A percentile compares a stretch with the other conserved stretches of the same genome.
phyloP scores from a whole-genome alignment of 1,140 invertebrate genomes.

The Bathynomus jamesi region DNA sequence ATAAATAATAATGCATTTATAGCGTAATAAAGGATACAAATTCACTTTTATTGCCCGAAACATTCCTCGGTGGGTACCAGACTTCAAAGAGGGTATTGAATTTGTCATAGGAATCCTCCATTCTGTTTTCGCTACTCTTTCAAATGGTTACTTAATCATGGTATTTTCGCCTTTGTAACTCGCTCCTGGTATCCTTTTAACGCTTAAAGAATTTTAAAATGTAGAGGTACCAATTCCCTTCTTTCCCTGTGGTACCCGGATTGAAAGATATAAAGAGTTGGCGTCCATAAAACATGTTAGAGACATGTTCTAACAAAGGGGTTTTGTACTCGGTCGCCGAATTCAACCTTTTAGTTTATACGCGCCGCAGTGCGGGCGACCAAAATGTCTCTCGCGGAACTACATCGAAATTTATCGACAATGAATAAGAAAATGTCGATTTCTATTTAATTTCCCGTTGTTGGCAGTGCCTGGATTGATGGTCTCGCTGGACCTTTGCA shows the following conservation, averaged over 20 bases:
- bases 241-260: neutral
- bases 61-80: too few relatives aligned
- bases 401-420: neutral
- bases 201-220: neutral
- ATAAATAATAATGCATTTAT: too few relatives aligned
- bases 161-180: neutral
- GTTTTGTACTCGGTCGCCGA: neutral
- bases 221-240: neutral
- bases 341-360: neutral
- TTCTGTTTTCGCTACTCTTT: too few relatives aligned
- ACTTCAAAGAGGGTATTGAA: too few relatives aligned
- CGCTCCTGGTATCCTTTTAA: neutral
- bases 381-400: too few relatives aligned
- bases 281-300: neutral
- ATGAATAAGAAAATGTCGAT: neutral
- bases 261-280: neutral
- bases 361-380: neutral
- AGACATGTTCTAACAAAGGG: neutral
- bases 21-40: too few relatives aligned
- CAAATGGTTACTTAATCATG: neutral
- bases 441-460: neutral
- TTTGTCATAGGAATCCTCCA: too few relatives aligned
- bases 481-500: too few relatives aligned
- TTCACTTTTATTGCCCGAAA: too few relatives aligned
- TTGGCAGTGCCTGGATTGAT: too few relatives aligned